A percentile compares a stretch with the other conserved stretches of the same genome.
phyloP scores from a whole-genome alignment of 2,888 invertebrate species.

The Synanthedon andrenaeformis region DNA sequence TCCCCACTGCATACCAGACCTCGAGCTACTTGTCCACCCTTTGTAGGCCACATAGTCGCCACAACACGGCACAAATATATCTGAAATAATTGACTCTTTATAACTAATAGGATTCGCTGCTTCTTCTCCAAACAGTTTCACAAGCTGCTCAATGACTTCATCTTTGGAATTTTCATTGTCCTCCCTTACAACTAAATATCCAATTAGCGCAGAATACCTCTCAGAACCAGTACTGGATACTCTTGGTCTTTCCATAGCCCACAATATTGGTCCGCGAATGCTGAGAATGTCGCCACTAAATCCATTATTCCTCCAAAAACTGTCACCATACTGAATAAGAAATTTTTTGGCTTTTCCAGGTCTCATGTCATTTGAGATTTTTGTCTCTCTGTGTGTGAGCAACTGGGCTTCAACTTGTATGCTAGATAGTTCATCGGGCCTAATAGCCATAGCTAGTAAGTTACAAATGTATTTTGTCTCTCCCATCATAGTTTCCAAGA shows the following conservation, averaged over 20 bases:
- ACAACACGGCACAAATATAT: slow-evolving; percentile 46
- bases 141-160: slow-evolving; percentile 44
- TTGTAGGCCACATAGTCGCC: slow-evolving; percentile 49
- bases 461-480: slow-evolving; percentile 50
- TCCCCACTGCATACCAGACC: slow-evolving; percentile 43
- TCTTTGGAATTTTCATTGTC: slow-evolving; percentile 18
- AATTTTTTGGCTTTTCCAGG: slow-evolving; percentile 43
- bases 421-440: slow-evolving; percentile 43
- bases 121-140: slow-evolving; percentile 42
- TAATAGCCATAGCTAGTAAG: slow-evolving; percentile 52
- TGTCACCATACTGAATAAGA: slow-evolving; percentile 39
- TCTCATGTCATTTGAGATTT: slow-evolving; percentile 24
- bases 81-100: slow-evolving; percentile 34
- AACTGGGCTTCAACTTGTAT: slow-evolving; percentile 44
- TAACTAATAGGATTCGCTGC: slow-evolving; percentile 41
- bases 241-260: slow-evolving; percentile 53
- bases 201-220: slow-evolving; percentile 33
- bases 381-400: slow-evolving; percentile 23
- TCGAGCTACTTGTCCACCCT: slow-evolving; percentile 14
- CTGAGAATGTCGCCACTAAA: slow-evolving; percentile 60
- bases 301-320: slow-evolving; percentile 47
- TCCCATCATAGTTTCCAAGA: slow-evolving; percentile 48
- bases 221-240: slow-evolving; percentile 39
- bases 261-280: slow-evolving; percentile 53
- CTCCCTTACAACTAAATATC: slow-evolving; percentile 34